phyloP scores from a whole-genome alignment of 1,140 invertebrate species.

The Araneus ventricosus region DNA sequence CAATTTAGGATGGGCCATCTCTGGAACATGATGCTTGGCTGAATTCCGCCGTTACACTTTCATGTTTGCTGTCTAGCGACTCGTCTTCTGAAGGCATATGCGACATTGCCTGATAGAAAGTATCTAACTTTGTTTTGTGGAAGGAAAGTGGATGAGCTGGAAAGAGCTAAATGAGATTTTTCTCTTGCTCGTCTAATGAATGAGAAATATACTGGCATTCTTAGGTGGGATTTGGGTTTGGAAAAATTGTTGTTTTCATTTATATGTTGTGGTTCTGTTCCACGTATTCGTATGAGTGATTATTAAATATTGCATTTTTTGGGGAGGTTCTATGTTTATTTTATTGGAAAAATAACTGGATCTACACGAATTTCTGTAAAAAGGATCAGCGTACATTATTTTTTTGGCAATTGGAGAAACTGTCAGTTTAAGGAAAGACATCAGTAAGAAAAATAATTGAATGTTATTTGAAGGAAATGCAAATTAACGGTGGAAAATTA shows the following conservation, averaged over 20 bases:
- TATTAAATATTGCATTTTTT: too few species aligned
- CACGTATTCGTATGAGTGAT: too few species aligned
- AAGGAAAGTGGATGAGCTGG: neutral
- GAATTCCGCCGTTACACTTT: neutral
- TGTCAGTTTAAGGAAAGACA: too few species aligned
- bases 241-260: too few species aligned
- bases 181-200: neutral
- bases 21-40: neutral
- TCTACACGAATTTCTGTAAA: too few species aligned
- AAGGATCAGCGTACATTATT: too few species aligned
- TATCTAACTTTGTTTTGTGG: neutral
- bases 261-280: neutral
- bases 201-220: neutral
- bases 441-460: too few species aligned
- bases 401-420: too few species aligned
- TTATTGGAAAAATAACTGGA: too few species aligned
- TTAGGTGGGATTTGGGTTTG: neutral
- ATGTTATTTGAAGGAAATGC: too few species aligned
- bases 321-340: too few species aligned
- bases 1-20: constrained; percentile 25
- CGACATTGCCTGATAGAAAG: neutral
- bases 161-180: neutral
- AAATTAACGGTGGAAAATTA: too few species aligned
- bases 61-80: neutral
- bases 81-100: neutral